Conservation (phyloP, 2,888 invertebrate genomes). For the Siphlonurus alternatus region DNA sequence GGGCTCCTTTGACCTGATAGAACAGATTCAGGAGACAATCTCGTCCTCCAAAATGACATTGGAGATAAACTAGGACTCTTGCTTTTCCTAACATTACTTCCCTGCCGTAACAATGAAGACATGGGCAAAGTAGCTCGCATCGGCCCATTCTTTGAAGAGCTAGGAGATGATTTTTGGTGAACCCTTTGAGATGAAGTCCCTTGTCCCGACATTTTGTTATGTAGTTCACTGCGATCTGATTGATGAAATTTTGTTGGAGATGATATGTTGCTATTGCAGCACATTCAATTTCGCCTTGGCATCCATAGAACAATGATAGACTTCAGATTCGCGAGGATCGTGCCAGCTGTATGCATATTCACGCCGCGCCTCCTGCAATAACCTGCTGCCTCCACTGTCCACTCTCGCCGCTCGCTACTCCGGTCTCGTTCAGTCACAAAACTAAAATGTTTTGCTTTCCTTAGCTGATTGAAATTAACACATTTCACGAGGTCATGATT, state of each 20-base stretch:
- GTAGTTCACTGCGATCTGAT: conserved; percentile 9
- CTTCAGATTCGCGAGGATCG: neutral
- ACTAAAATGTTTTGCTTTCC: neutral
- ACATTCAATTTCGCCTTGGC: conserved; percentile 13
- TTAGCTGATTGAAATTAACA: neutral
- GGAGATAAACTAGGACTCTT: conserved; percentile 49
- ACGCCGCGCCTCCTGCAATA: too few species aligned
- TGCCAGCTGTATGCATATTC: too few species aligned
- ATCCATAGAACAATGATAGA: conserved; percentile 7
- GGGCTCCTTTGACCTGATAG: conserved; percentile 56
- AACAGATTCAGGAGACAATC: conserved; percentile 50
- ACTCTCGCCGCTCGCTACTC: neutral
- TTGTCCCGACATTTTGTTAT: conserved; percentile 35
- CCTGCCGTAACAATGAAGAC: conserved; percentile 49
- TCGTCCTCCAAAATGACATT: conserved; percentile 44
- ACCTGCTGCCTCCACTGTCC: neutral
- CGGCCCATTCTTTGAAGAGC: conserved; percentile 44
- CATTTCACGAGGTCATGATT: neutral
- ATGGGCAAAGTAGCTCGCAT: conserved; percentile 62
- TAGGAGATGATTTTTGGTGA: conserved; percentile 46
- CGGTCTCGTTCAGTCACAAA: neutral
- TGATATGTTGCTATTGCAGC: conserved; percentile 14
- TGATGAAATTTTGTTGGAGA: conserved; percentile 11
- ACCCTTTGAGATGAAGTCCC: conserved; percentile 28
- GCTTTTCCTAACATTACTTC: conserved; percentile 39